A percentile compares a stretch with the other conserved stretches of the same genome.
These are phyloP conservation scores for Lycodopsis pacificus DNA, from an alignment of 2,797 vertebrate genomes.

Conservation along the genomic window DNA sequence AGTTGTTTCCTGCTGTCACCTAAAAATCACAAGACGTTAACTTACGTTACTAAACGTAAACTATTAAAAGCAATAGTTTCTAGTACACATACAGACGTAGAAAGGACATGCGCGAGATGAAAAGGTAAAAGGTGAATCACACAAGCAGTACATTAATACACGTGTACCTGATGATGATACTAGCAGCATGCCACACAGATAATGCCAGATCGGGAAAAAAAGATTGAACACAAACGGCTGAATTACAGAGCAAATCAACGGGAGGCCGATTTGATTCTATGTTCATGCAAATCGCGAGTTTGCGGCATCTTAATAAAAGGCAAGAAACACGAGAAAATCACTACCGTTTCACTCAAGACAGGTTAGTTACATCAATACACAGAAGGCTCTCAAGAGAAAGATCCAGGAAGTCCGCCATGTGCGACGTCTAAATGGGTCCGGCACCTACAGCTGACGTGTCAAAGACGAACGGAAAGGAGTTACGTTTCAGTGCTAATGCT, in stretches of 20 bases:
- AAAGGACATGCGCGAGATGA: not conserved
- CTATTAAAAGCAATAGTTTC: not conserved
- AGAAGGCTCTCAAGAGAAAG: slow-evolving; percentile 33
- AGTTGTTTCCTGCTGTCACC: not conserved
- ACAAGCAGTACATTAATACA: slow-evolving; percentile 9
- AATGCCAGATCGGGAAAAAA: slow-evolving; percentile 6
- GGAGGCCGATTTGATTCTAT: not conserved
- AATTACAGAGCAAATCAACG: slow-evolving; percentile 4
- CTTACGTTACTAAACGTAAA: not conserved
- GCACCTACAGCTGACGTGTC: slow-evolving; percentile 84
- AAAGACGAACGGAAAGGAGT: slow-evolving; percentile 48
- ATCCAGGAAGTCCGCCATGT: slow-evolving; percentile 64
- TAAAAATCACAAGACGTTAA: not conserved
- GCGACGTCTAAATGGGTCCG: slow-evolving; percentile 77
- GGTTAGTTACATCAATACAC: slow-evolving; percentile 25
- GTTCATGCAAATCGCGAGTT: not conserved
- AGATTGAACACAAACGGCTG: slow-evolving; percentile 15
- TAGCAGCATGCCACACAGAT: slow-evolving; percentile 66
- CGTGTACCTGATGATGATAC: slow-evolving; percentile 71
- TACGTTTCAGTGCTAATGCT: slow-evolving; percentile 55
- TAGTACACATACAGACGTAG: not conserved
- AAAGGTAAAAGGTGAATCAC: not conserved
- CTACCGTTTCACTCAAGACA: slow-evolving; percentile 45
- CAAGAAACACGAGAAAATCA: not conserved
- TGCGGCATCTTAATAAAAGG: not conserved